Conservation (phyloP, 2,113 vertebrate species). For the Stictonetta naevosa region DNA sequence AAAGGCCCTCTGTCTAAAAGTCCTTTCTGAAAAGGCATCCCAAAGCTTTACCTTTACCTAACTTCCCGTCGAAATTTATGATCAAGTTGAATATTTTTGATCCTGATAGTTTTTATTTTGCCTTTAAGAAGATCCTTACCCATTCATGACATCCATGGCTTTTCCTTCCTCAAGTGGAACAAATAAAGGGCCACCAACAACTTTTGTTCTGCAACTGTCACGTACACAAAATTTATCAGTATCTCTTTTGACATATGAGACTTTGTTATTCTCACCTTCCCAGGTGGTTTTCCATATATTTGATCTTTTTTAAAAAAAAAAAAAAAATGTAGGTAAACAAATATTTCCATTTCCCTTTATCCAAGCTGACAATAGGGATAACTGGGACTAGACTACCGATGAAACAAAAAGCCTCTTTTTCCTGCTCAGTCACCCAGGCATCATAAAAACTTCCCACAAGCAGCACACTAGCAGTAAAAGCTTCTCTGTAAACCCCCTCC, state of each 20-base stretch:
- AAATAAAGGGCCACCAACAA: too few species aligned
- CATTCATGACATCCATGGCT: background rate
- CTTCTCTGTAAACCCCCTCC: background rate
- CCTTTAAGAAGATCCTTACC: background rate
- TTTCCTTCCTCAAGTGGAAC: background rate
- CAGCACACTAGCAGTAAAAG: background rate
- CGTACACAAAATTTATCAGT: accelerated
- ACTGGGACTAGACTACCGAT: accelerated
- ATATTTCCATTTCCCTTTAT: background rate
- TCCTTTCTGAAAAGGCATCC: background rate
- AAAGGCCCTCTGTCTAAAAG: background rate
- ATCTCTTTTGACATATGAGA: background rate
- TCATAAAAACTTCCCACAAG: background rate
- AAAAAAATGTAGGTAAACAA: background rate
- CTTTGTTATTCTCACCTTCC: background rate
- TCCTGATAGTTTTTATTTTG: background rate
- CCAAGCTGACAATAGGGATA: background rate
- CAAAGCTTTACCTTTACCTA: background rate
- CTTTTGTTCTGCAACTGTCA: too few species aligned
- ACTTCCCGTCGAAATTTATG: background rate
- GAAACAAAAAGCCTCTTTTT: background rate
- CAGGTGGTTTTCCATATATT: background rate
- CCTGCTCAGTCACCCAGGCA: background rate
- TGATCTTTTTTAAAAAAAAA: too few species aligned
- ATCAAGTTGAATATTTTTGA: background rate